A percentile compares a stretch with the other conserved stretches of the same genome.
Conservation (phyloP, 2,888 invertebrate genomes). For the Agonopterix subpropinquella region DNA sequence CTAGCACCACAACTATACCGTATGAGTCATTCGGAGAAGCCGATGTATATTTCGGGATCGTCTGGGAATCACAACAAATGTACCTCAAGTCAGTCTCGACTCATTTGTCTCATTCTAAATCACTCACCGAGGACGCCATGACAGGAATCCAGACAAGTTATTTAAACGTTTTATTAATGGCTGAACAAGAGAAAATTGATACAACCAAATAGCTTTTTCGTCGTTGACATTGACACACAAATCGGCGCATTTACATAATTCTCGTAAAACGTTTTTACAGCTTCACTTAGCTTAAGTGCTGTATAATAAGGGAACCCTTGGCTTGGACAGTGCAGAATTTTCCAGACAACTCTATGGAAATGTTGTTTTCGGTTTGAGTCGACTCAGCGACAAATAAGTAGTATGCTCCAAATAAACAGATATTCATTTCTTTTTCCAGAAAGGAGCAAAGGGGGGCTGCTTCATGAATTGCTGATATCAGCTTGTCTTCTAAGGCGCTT, state of each 20-base stretch:
- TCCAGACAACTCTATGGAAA: slow-evolving; percentile 7
- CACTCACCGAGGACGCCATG: slow-evolving; percentile 16
- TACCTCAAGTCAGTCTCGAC: slow-evolving; percentile 24
- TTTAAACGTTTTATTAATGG: neutral
- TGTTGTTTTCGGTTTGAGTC: slow-evolving; percentile 21
- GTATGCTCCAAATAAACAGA: slow-evolving; percentile 33
- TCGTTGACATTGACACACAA: neutral
- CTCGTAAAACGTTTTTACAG: neutral
- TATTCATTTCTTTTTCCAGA: slow-evolving; percentile 31
- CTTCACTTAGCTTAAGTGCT: neutral
- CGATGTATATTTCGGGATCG: slow-evolving; percentile 56
- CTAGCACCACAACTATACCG: slow-evolving; percentile 17
- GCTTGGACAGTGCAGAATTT: neutral
- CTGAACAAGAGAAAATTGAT: neutral
- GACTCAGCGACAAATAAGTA: slow-evolving; percentile 34
- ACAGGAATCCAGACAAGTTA: slow-evolving; percentile 7
- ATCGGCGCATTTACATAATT: neutral
- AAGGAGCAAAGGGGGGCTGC: slow-evolving; percentile 25
- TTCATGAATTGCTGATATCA: slow-evolving; percentile 62
- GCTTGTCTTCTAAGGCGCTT: slow-evolving; percentile 39
- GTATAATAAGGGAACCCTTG: neutral
- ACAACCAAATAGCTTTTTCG: neutral
- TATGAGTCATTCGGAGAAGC: slow-evolving; percentile 44
- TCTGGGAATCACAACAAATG: slow-evolving; percentile 57
- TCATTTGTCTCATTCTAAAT: slow-evolving; percentile 37